A percentile compares a stretch with the other conserved stretches of the same genome.
These are phyloP conservation scores for Acleris sparsana DNA, from an alignment of 2,888 invertebrate genomes.

Conservation along the genomic window DNA sequence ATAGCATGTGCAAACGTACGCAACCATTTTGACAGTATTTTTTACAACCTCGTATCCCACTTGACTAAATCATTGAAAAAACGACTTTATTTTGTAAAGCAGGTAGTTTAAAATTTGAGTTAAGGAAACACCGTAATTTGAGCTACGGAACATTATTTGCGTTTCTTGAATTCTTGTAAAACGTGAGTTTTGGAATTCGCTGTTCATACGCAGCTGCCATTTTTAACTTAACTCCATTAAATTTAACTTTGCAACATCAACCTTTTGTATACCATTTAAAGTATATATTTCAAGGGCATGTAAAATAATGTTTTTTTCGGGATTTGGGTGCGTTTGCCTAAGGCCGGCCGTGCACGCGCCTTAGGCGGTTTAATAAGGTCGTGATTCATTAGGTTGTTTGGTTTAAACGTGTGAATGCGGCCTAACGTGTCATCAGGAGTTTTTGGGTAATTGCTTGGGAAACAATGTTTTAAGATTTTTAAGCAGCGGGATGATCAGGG, in stretches of 20 bases:
- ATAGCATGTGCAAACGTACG: too few species aligned
- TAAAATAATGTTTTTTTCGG: background rate
- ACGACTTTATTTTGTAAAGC: background rate
- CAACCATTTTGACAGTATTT: too few species aligned
- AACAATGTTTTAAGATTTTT: background rate
- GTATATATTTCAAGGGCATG: background rate
- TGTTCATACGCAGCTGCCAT: background rate
- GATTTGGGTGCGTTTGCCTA: constrained; percentile 20
- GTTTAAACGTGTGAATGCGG: constrained; percentile 34
- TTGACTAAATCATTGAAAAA: background rate
- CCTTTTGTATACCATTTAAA: background rate
- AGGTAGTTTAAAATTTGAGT: background rate
- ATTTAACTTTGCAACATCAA: background rate
- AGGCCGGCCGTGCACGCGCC: constrained; percentile 30
- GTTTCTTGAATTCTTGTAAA: constrained; percentile 3
- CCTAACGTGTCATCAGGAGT: constrained; percentile 26
- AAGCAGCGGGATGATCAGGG: too few species aligned
- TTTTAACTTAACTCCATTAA: background rate
- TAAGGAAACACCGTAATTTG: background rate
- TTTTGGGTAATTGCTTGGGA: constrained; percentile 18
- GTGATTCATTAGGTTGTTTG: constrained; percentile 34
- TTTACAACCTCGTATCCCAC: too few species aligned
- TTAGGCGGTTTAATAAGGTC: constrained; percentile 27
- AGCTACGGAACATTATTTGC: background rate
- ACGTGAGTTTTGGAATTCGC: background rate